phyloP scores from a whole-genome alignment of 2,888 invertebrate species.

The Harpalus rufipes region DNA sequence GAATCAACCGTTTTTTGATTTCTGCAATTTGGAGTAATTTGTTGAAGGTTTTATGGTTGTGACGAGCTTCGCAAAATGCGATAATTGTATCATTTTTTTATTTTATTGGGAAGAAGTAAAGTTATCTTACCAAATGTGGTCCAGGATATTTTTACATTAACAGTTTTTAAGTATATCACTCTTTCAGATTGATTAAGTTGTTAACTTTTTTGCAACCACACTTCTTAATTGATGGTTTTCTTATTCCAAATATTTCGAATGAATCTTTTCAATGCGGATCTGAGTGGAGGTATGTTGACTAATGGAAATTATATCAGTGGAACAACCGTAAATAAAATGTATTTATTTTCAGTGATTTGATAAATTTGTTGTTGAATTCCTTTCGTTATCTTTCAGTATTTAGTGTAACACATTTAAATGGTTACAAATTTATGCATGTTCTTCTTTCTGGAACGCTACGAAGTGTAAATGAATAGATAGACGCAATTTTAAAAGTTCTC shows the following conservation, averaged over 20 bases:
- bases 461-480: too few species aligned
- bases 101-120: too few species aligned
- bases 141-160: too few species aligned
- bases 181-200: background rate
- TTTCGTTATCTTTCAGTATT: conserved; percentile 4
- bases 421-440: too few species aligned
- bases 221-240: background rate
- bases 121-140: too few species aligned
- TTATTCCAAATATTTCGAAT: background rate
- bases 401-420: too few species aligned
- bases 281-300: background rate
- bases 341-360: conserved; percentile 22
- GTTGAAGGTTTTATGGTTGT: background rate
- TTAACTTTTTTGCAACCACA: conserved; percentile 16
- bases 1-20: background rate
- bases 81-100: background rate
- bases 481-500: too few species aligned
- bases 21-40: background rate
- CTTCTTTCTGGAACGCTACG: too few species aligned
- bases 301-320: conserved; percentile 34
- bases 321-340: conserved; percentile 19
- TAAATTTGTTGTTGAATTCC: conserved; percentile 30
- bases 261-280: conserved; percentile 4
- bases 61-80: background rate
- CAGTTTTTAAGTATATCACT: background rate